Evolutionary conservation across 1,140 invertebrate genomes (phyloP), one percentile per base, ranked within the genome.

Genomic region (Mercenaria mercenaria): DNA sequence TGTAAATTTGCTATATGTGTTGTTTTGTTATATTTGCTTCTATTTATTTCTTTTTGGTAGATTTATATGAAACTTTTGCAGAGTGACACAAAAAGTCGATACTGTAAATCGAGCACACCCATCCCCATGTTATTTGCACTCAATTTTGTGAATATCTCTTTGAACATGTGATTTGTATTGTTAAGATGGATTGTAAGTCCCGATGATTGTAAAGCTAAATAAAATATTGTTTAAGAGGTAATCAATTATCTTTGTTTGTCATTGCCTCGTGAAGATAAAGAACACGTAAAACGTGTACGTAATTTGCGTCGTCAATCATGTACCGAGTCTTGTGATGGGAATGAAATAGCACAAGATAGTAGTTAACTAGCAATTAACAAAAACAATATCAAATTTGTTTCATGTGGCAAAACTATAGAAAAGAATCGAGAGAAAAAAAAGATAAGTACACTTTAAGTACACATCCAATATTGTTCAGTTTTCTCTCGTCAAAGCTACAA

Each of bases 41-140:
- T 76, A 50, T 76, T 76, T 52, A 76, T 76, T 50, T 52, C 43
- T 50, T 50, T 52, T 47, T 23, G 64, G 10, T 20, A 23, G 26
- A 11, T 34, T 32, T 29, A 29, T 18, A 76, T 76, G 43, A 52
- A 76, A 47, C 67, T 72, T 72, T n/a, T 34, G 76, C 76, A 79
- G 76, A 79, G 47, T 79, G 76, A 79, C 76, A 79, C 76, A 79
- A 79, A 79, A 32, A 72, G 32, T 59, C 76, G 76, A 79, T 79
- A 23, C 50, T 79, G 34, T 79, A 79, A 79, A 79, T 79, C 76
- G 76, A 79, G 76, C 76, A 79, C 76, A 1, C 29, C 18, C 4
- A 37, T 52, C 11, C 29, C 18, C 4, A 37, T 52, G 23, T 79
- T 32, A 32, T 37, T 23, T 52, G 47, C 76, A 52, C 76, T 52